Percentiles rank a stretch among this genome's conserved stretches.
Conservation (phyloP, 1,140 invertebrate species). For the Lepidostoma basale region DNA sequence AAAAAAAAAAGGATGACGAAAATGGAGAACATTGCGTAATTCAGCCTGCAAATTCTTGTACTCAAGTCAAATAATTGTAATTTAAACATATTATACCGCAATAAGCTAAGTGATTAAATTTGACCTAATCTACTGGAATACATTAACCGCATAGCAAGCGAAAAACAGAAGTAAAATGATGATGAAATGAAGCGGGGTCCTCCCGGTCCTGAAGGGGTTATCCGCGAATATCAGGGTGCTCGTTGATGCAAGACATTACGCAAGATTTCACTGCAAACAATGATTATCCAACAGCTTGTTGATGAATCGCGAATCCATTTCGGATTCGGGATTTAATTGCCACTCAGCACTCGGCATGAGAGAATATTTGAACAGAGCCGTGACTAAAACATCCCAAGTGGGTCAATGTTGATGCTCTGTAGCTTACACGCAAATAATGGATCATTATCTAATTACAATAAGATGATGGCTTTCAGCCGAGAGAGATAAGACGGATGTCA, state of each 20-base stretch:
- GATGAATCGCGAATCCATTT: not conserved
- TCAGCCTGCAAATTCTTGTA: too few species aligned
- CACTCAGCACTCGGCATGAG: not conserved
- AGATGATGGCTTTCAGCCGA: not conserved
- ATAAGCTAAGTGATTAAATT: too few species aligned
- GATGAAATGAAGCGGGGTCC: too few species aligned
- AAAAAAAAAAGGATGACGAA: too few species aligned
- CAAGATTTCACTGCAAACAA: constrained; percentile 1
- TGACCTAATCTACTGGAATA: too few species aligned
- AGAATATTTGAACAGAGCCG: constrained; percentile 9
- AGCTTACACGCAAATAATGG: constrained; percentile 16
- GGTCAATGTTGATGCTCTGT: constrained; percentile 22
- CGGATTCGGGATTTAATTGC: constrained; percentile 8
- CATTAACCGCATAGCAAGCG: too few species aligned
- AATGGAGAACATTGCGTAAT: too few species aligned
- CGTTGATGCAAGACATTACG: constrained; percentile 4
- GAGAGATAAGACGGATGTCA: not conserved
- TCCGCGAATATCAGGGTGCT: not conserved
- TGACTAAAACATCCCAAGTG: not conserved
- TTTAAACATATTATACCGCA: too few species aligned
- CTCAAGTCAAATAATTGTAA: too few species aligned
- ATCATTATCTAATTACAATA: constrained; percentile 16
- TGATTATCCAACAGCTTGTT: not conserved
- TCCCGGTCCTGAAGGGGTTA: too few species aligned
- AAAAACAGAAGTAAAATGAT: too few species aligned